Evolutionary conservation across 2,113 vertebrate genomes (phyloP).

Genomic region (Alethe castanea): DNA sequence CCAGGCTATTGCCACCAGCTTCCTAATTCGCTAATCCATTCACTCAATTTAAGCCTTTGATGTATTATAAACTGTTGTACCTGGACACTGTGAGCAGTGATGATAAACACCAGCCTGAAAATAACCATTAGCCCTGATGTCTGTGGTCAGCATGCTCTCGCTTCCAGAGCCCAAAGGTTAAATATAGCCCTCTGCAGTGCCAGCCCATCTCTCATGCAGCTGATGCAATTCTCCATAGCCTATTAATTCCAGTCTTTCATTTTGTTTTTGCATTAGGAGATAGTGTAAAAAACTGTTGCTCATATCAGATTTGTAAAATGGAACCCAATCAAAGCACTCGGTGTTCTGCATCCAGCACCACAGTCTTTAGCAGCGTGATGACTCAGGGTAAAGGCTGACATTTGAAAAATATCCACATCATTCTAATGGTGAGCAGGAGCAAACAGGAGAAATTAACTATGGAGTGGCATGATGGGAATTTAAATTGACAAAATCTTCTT

Average conservation of each 20-base stretch:
- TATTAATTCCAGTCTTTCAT: slow-evolving; percentile 32
- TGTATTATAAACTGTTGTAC: background rate
- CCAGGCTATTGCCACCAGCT: background rate
- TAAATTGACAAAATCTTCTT: background rate
- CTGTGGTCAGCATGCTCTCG: background rate
- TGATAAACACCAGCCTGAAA: background rate
- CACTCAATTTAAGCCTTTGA: background rate
- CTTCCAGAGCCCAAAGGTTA: background rate
- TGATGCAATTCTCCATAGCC: background rate
- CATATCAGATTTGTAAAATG: slow-evolving; percentile 20
- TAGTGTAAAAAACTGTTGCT: background rate
- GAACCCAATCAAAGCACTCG: slow-evolving; percentile 14
- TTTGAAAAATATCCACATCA: background rate
- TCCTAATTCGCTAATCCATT: background rate
- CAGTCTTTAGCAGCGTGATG: background rate
- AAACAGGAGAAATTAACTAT: background rate
- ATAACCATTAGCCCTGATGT: background rate
- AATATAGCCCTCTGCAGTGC: background rate
- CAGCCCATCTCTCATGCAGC: background rate
- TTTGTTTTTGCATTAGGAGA: slow-evolving; percentile 3
- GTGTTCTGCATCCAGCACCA: background rate
- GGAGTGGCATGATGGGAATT: background rate
- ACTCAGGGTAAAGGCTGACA: background rate
- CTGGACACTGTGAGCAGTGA: background rate
- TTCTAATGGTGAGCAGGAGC: background rate